Base-by-base conservation (phyloP, 2,113 vertebrate genomes). In the Oreochromis niloticus region DNA sequence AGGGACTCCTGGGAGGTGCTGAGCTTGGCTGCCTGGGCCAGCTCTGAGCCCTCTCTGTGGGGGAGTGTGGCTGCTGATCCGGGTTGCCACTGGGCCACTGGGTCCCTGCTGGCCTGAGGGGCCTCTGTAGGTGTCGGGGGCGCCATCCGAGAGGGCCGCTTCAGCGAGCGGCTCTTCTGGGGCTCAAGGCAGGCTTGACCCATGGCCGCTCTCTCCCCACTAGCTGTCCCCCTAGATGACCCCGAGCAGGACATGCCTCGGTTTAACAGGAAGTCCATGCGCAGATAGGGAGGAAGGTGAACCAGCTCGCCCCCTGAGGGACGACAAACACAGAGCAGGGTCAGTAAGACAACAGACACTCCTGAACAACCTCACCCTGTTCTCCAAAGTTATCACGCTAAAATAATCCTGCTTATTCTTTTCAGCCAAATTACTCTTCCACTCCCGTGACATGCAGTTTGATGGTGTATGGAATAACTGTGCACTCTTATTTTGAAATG, bases 191-290 rank as follows among this genome's bases (percentile, higher is more conserved):
- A 99, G 24, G 98, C 97, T 96, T 98, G 98, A 83, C 98, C 99
- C 95, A 97, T 97, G 89, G 97, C 97, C 88, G 99, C 98, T 95
- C 98, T 97, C 96, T 98, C 98, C 96, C 92, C 93, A 8, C 95
- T 92, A 1, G 93, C 92, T 30, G 94, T 94, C 88, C 94, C 95
- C 89, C 95, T 93, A 87, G 97, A 97, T 94, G 86, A 97, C 6
- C 94, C 94, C 1, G 95, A 94, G 92, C 95, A 94, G 94, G 91
- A 97, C 96, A 96, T 97, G 2, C 98, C 98, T 88, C 99, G 97
- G 93, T 98, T 99, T 92, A 99, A 96, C 94, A 99, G 97, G 96
- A 99, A 99, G 98, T 99, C 99, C 99, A 99, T 99, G 94, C 99
- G 97, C 94, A 99, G 97, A 96, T 99, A 99, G 1, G 99, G 98